Evolutionary conservation across 1,140 invertebrate genomes (phyloP).

Genomic region (Lordiphosa collinella): DNA sequence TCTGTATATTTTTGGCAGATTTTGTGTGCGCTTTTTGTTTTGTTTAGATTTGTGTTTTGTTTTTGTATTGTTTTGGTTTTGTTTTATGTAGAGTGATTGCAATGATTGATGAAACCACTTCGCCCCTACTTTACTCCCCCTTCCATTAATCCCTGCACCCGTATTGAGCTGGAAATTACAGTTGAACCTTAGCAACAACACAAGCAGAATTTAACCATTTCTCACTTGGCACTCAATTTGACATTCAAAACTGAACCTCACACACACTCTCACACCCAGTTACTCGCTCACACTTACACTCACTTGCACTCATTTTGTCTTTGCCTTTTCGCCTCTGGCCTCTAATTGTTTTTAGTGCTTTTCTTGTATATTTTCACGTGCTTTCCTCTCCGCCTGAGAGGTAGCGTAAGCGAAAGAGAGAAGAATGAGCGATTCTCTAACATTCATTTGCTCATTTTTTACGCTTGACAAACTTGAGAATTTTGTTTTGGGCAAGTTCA

Average conservation of each 20-base stretch:
- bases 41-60: no score
- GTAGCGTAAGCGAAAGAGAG: background rate
- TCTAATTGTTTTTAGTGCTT: slow-evolving; percentile 9
- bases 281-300: background rate
- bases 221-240: no score
- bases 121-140: no score
- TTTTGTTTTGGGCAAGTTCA: background rate
- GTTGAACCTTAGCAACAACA: slow-evolving; percentile 9
- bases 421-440: slow-evolving; percentile 5
- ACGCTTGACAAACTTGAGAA: slow-evolving; percentile 56
- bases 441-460: slow-evolving; percentile 23
- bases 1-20: no score
- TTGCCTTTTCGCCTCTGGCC: slow-evolving; percentile 3
- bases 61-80: no score
- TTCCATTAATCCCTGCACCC: slow-evolving; percentile 3
- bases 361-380: slow-evolving; percentile 28
- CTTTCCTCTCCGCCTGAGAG: background rate
- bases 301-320: slow-evolving; percentile 1
- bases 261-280: background rate
- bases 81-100: no score
- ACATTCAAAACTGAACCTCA: background rate
- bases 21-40: no score
- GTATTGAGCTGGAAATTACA: slow-evolving; percentile 6
- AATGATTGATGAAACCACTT: no score
- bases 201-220: background rate